Conservation (phyloP, 1,140 invertebrate genomes). For the Drosophila nigrodunni region DNA sequence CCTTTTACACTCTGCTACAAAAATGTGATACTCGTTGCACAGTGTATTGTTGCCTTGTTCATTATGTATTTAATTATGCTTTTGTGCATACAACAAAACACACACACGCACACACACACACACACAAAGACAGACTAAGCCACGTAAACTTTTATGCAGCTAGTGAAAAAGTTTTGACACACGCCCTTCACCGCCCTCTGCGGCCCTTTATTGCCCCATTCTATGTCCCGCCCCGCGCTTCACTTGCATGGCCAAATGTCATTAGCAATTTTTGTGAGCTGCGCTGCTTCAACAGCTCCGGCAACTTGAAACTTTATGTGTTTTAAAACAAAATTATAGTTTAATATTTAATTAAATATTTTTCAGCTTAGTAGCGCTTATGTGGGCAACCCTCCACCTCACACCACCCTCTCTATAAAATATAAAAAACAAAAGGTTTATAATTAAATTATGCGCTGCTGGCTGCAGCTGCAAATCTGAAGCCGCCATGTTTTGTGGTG, state of each 20-base stretch:
- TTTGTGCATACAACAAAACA: slow-evolving; percentile 65
- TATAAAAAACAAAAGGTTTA: slow-evolving; percentile 35
- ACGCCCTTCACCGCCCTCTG: slow-evolving; percentile 4
- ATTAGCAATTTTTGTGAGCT: slow-evolving; percentile 75
- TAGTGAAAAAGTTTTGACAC: slow-evolving; percentile 59
- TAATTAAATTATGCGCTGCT: slow-evolving; percentile 63
- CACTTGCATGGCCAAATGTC: slow-evolving; percentile 59
- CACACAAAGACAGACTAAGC: slow-evolving; percentile 51
- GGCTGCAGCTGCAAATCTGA: slow-evolving; percentile 31
- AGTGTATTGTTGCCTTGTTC: slow-evolving; percentile 68
- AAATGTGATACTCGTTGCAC: slow-evolving; percentile 32
- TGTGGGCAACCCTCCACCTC: neutral
- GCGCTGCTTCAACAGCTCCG: slow-evolving; percentile 37
- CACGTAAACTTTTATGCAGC: slow-evolving; percentile 64
- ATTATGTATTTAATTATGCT: slow-evolving; percentile 82
- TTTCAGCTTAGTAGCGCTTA: slow-evolving; percentile 54
- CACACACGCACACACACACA: slow-evolving; percentile 22
- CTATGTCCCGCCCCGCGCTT: neutral
- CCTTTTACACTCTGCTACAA: slow-evolving; percentile 43
- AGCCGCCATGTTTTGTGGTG: slow-evolving; percentile 20
- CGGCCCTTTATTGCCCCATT: neutral
- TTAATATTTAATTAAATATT: slow-evolving; percentile 79
- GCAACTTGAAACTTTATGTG: slow-evolving; percentile 70
- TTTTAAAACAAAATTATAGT: slow-evolving; percentile 70
- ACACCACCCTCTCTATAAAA: neutral